phyloP scores from a whole-genome alignment of 1,140 invertebrate genomes.

The Rhagoletis pomonella region DNA sequence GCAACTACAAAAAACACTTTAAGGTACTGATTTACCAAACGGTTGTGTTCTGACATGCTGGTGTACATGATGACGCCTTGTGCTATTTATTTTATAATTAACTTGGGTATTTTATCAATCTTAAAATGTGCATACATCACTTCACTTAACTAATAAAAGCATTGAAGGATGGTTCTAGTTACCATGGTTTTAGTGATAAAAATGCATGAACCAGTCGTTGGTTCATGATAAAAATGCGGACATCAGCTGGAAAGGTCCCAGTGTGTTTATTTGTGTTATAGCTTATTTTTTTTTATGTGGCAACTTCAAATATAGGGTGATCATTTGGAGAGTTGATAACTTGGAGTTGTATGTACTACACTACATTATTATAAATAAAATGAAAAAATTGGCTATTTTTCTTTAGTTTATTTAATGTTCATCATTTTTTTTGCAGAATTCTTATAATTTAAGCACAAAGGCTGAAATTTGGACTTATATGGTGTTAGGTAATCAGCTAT shows the following conservation, averaged over 20 bases:
- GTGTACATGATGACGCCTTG: background rate
- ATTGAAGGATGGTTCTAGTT: no score
- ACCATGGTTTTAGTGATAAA: no score
- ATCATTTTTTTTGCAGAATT: no score
- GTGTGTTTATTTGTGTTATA: background rate
- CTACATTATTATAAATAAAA: no score
- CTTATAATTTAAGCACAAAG: no score
- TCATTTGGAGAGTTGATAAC: no score
- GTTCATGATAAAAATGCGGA: background rate
- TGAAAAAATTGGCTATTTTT: no score
- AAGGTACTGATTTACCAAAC: conserved; percentile 78
- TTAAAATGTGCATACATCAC: background rate
- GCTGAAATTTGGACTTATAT: no score
- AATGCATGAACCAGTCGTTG: background rate
- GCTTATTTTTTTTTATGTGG: background rate
- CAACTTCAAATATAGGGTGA: background rate
- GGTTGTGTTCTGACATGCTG: conserved; percentile 33
- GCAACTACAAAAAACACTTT: conserved; percentile 82
- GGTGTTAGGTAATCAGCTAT: no score
- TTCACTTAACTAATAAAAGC: background rate
- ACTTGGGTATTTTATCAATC: background rate
- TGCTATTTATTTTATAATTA: background rate
- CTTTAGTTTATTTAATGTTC: no score
- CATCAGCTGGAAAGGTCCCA: background rate
- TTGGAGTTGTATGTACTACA: no score